phyloP scores from a whole-genome alignment of 2,888 invertebrate species.

The Ecdyonurus torrentis region DNA sequence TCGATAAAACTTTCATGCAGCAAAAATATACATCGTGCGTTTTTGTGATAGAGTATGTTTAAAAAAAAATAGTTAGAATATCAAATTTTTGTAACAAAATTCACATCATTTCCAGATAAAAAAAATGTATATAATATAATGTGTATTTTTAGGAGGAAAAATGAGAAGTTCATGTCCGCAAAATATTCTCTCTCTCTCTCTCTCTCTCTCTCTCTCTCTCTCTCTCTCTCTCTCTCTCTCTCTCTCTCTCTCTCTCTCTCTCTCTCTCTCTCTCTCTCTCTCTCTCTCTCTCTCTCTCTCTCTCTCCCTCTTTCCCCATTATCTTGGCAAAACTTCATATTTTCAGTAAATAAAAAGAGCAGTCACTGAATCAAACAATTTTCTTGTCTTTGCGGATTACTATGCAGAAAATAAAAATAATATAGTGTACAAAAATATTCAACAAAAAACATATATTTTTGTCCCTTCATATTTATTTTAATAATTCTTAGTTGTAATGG shows the following conservation, averaged over 20 bases:
- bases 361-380: no score
- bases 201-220: neutral
- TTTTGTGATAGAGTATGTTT: neutral
- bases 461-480: no score
- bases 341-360: no score
- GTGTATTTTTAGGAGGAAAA: neutral
- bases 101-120: neutral
- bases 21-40: no score
- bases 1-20: no score
- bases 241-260: neutral
- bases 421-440: no score
- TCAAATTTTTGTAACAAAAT: neutral
- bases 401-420: no score
- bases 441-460: no score
- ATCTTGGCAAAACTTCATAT: no score
- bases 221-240: neutral
- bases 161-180: no score
- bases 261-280: neutral
- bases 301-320: neutral
- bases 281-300: neutral
- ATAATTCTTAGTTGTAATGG: no score
- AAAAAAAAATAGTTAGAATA: neutral
- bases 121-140: neutral
- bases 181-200: neutral
- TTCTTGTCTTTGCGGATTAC: no score